phyloP scores from a whole-genome alignment of 2,113 vertebrate genomes.

The Proterorhinus semilunaris region DNA sequence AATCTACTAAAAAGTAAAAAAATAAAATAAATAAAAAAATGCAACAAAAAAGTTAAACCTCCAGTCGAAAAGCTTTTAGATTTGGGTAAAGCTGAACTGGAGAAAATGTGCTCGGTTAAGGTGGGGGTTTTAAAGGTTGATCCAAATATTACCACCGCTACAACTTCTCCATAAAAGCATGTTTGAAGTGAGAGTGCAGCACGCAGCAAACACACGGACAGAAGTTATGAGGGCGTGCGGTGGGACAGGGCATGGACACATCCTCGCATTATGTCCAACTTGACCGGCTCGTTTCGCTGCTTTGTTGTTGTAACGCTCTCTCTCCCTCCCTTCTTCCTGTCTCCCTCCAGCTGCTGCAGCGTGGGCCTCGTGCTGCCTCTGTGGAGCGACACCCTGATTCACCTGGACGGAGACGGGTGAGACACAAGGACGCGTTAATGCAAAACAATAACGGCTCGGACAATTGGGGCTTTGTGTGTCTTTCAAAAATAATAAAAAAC shows the following conservation, averaged over 20 bases:
- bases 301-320: neutral
- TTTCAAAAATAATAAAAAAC: no score
- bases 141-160: no score
- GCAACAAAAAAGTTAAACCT: no score
- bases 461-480: no score
- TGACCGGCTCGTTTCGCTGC: neutral
- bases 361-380: conserved; percentile 95
- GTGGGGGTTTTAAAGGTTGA: no score
- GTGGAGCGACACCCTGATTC: conserved; percentile 97
- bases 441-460: neutral
- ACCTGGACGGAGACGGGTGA: conserved; percentile 99
- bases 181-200: no score
- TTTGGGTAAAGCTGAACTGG: no score
- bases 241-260: neutral
- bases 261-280: neutral
- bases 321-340: conserved; percentile 34
- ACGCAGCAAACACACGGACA: neutral
- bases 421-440: conserved; percentile 16
- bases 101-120: no score
- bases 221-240: neutral
- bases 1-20: no score
- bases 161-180: no score
- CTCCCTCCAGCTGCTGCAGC: conserved; percentile 80
- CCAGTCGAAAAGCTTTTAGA: no score
- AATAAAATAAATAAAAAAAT: no score